Base-by-base conservation (phyloP, 2,888 invertebrate species). In the Anarsia innoxiella region DNA sequence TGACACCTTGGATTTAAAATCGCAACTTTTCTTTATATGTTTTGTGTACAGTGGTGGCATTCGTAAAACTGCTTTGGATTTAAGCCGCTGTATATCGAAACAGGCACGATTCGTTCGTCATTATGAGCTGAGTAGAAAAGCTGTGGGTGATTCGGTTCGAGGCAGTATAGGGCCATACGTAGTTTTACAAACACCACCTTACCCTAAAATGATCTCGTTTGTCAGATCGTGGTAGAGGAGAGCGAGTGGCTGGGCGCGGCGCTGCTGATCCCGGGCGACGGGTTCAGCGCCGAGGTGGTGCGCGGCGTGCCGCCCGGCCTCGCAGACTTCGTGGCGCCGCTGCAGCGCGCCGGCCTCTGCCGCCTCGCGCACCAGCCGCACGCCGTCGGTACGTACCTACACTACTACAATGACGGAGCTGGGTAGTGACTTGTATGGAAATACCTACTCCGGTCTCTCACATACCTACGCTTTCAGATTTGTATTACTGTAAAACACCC, bases 201-300 rank as follows among this genome's bases (percentile, higher is more conserved):
- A 19, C 3, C 8, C 19, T 3, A 19, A 19, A 5, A 19, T 19
- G 19, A n/a, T 19, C 4, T 19, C 8, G 19, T 19, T 3, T 19
- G 3, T 3, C 8, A 19, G 19, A 19, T 19, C 8, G 19, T 8
- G 3, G 19, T 99, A 35, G 97, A 98, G 64, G 97, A 99, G 74
- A 97, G 97, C 66, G 91, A 93, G 16, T 93, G 94, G 56, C 88
- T 99, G 27, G 93, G 94, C 57, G 87, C 98, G 38, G 96, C 96
- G 1, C 91, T 99, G 51, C 84, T 99, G 31, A 88, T 99, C 39
- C 99, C 99, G 1, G 97, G 98, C 65, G 99, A 99, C 78, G 99
- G 97, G 12, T 98, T 97, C 82, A 97, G 97, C 64, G 97, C 96
- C 65, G 98, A 99, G 76, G 95, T 97, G 39, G 95, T 96, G 35